Percentiles rank a stretch among this genome's conserved stretches.
These are phyloP conservation scores for Drosophila subobscura DNA, from an alignment of 1,140 invertebrate species.

Conservation along the genomic window DNA sequence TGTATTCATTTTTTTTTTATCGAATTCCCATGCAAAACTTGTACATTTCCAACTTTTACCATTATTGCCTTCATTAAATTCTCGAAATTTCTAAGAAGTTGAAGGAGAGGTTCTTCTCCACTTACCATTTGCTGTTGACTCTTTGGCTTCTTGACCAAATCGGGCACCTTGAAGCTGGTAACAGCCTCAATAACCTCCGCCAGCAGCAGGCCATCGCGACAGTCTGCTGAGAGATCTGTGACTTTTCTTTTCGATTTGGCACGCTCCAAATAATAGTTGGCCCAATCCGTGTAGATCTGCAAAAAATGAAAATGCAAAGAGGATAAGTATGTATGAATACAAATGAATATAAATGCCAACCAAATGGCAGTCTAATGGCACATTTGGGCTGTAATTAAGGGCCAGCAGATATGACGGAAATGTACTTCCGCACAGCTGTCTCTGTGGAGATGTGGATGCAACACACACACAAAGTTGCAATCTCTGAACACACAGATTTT, in stretches of 20 bases:
- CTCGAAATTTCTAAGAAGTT: too few species aligned
- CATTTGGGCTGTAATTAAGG: constrained; percentile 63
- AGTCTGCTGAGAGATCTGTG: constrained; percentile 93
- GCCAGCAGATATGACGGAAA: neutral
- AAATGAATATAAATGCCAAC: constrained; percentile 28
- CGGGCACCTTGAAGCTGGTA: constrained; percentile 94
- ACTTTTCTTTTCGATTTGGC: constrained; percentile 92
- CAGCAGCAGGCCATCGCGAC: constrained; percentile 94
- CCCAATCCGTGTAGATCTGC: constrained; percentile 99
- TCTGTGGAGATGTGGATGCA: constrained; percentile 14
- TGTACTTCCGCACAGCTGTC: constrained; percentile 45
- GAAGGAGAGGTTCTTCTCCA: constrained; percentile 63
- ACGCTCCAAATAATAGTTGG: constrained; percentile 98
- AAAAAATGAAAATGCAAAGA: constrained; percentile 47
- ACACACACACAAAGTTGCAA: constrained; percentile 33
- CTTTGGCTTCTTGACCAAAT: constrained; percentile 94
- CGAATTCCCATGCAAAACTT: too few species aligned
- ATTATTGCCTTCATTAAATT: too few species aligned
- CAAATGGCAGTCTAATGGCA: constrained; percentile 46
- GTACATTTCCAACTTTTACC: too few species aligned
- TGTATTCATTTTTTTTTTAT: too few species aligned
- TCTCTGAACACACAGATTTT: constrained; percentile 36
- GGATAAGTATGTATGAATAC: constrained; percentile 13
- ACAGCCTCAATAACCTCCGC: constrained; percentile 97
- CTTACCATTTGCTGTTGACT: constrained; percentile 96